Conservation (phyloP, 2,888 invertebrate species). For the Cataglyphis albicans region DNA sequence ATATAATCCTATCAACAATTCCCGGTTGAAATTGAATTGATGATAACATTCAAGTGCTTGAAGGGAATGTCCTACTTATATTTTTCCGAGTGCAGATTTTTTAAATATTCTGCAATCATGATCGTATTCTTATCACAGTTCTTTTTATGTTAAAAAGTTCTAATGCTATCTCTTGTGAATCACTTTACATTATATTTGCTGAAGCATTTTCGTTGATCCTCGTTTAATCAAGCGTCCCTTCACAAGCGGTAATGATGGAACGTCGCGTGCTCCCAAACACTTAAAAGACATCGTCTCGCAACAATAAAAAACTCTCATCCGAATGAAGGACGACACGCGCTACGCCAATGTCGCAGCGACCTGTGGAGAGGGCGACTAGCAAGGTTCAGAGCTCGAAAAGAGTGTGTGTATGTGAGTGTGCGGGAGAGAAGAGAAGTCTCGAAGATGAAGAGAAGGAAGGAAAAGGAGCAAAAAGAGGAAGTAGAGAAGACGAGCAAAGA, state of each 20-base stretch:
- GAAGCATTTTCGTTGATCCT: neutral
- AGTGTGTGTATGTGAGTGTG: conserved; percentile 43
- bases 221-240: conserved; percentile 31
- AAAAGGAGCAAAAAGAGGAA: conserved; percentile 54
- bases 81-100: conserved; percentile 59
- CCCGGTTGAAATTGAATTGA: conserved; percentile 42
- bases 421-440: conserved; percentile 59
- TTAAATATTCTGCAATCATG: conserved; percentile 20
- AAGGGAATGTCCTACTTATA: conserved; percentile 55
- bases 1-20: conserved; percentile 48
- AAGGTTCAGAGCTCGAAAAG: conserved; percentile 53
- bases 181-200: neutral
- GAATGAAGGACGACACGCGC: conserved; percentile 54
- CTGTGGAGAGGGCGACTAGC: conserved; percentile 42
- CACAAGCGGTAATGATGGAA: conserved; percentile 39
- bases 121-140: conserved; percentile 55
- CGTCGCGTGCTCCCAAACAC: conserved; percentile 51
- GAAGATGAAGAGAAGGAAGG: conserved; percentile 56
- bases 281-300: conserved; percentile 53
- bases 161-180: conserved; percentile 4
- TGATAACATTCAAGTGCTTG: conserved; percentile 26
- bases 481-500: conserved; percentile 46
- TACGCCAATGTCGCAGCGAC: conserved; percentile 42
- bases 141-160: neutral
- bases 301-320: conserved; percentile 51